Percentiles rank a stretch among this genome's conserved stretches.
phyloP scores from a whole-genome alignment of 2,888 invertebrate genomes.

The Eristalinus aeneus region DNA sequence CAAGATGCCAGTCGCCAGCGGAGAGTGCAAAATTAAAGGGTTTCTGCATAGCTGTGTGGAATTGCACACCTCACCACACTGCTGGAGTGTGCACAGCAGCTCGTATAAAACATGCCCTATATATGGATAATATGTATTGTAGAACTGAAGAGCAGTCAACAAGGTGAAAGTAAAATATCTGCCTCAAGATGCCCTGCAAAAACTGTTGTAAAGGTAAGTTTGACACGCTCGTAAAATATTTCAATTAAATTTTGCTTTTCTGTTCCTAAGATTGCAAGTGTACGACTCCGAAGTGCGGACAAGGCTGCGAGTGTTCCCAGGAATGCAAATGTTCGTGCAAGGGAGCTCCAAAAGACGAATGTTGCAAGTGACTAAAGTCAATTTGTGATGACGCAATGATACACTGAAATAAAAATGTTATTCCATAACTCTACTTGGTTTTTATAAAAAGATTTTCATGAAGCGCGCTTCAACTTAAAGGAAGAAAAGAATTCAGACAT shows the following conservation, averaged over 20 bases:
- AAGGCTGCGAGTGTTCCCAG: constrained; percentile 44
- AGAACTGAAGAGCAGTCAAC: background rate
- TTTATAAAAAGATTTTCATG: too few species aligned
- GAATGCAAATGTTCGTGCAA: constrained; percentile 58
- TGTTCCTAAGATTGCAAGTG: constrained; percentile 49
- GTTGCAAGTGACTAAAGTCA: constrained; percentile 31
- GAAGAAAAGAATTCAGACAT: too few species aligned
- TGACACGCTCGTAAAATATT: background rate
- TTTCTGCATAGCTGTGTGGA: constrained; percentile 13
- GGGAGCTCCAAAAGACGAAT: constrained; percentile 24
- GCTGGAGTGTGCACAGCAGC: background rate
- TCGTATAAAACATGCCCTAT: constrained; percentile 24
- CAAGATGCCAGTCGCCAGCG: background rate
- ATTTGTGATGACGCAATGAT: background rate
- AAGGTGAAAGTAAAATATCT: background rate
- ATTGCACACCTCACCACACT: constrained; percentile 52
- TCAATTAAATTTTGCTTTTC: background rate
- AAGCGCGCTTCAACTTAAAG: too few species aligned
- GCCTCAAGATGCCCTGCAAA: constrained; percentile 50
- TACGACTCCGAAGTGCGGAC: constrained; percentile 42
- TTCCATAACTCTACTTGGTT: too few species aligned
- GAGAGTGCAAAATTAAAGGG: constrained; percentile 29
- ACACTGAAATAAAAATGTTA: background rate
- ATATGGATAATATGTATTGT: background rate
- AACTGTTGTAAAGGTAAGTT: constrained; percentile 57